These are phyloP conservation scores for Oenanthe melanoleuca DNA, from an alignment of 2,113 vertebrate genomes.

Conservation along the genomic window DNA sequence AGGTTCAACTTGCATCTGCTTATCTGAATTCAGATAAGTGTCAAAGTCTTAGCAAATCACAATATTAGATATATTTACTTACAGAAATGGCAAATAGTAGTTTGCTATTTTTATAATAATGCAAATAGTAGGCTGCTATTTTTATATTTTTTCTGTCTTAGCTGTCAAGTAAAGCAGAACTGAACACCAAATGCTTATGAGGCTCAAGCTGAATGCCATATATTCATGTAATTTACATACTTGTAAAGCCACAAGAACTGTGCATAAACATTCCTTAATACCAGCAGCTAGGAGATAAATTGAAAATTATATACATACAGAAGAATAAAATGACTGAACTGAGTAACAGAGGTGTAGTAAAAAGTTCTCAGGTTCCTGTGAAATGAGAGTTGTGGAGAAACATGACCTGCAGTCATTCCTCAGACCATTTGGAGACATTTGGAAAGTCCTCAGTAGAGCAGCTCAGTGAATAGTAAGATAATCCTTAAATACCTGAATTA, in stretches of 20 bases:
- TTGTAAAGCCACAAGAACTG: neutral
- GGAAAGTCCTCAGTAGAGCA: neutral
- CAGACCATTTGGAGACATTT: neutral
- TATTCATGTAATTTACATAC: neutral
- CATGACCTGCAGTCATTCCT: neutral
- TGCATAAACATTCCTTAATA: neutral
- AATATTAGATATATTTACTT: neutral
- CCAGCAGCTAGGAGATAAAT: neutral
- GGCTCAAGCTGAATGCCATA: neutral
- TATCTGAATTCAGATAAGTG: neutral
- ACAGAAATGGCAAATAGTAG: neutral
- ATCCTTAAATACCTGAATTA: neutral
- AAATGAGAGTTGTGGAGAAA: neutral
- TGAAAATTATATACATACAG: neutral
- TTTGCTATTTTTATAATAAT: neutral
- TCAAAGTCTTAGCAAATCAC: neutral
- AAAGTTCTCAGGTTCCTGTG: neutral
- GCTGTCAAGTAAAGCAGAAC: neutral
- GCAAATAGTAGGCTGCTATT: neutral
- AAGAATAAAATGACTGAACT: neutral
- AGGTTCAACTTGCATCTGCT: neutral
- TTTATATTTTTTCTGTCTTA: neutral
- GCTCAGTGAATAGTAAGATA: neutral
- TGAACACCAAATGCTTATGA: neutral
- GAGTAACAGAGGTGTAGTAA: neutral